Evolutionary conservation across 2,797 vertebrate genomes (phyloP), one percentile per base, ranked within the genome.

Genomic region (Scolopax bukidnonensis): DNA sequence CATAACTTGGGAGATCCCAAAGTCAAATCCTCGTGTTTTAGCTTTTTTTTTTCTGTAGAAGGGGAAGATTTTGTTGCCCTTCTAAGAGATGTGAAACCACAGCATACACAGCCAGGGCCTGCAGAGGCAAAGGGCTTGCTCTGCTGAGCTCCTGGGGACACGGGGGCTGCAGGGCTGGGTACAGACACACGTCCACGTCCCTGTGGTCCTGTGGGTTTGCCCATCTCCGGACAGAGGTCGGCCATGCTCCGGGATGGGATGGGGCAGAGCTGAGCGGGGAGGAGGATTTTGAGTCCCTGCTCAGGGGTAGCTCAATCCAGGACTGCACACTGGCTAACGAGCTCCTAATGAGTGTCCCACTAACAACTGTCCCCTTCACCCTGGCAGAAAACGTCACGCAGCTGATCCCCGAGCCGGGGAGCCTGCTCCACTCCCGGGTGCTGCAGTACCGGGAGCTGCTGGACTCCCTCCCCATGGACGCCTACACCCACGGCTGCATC

Each of bases 401-500:
- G 98, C 97, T 99, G 97, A 98, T 99, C 94, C 99, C 99, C 0
- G 99, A 99, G 61, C 97, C 96, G 0, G 99, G 98, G 74, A 99
- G 98, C 76, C 97, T 98, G 12, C 98, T 99, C 92, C 98, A 99
- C 32, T 97, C 98, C 0, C 98, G 99, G 6, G 99, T 99, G 96
- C 98, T 99, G 97, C 99, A 99, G 98, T 99, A 99, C 97, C 98
- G 99, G 18, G 99, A 99, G 95, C 98, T 99, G 51, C 98, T 99
- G 97, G 99, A 99, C 30, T 99, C 98, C 1, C 98, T 99, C 78
- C 99, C 99, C 92, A 99, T 99, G 99, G 99, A 99, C 4, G 99
- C 99, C 82, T 99, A 99, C 98, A 99, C 99, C 0, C 99, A 99
- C 12, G 99, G 99, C 98, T 99, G 99, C 98, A 99, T 99, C 98